These are phyloP conservation scores for Tortrix viridana DNA, from an alignment of 2,888 invertebrate genomes.

Conservation along the genomic window DNA sequence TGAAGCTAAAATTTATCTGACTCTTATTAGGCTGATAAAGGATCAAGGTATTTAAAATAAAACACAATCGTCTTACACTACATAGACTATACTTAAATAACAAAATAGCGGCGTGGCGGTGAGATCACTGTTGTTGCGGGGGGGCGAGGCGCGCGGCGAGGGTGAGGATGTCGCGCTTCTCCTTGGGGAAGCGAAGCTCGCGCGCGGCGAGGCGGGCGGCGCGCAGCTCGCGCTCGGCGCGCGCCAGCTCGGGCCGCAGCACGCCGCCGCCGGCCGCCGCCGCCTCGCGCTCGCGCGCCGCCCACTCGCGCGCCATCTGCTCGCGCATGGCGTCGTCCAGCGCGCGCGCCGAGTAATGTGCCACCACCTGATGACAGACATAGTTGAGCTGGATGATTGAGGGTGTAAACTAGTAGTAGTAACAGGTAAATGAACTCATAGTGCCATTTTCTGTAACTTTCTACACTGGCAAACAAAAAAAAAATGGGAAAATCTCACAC, in stretches of 20 bases:
- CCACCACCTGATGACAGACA: conserved; percentile 78
- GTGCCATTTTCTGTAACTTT: too few species aligned
- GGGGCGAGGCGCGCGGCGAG: conserved; percentile 93
- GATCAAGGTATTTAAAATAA: conserved; percentile 51
- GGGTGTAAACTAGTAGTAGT: too few species aligned
- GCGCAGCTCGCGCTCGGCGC: conserved; percentile 93
- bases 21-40: neutral
- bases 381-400: too few species aligned
- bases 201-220: conserved; percentile 94
- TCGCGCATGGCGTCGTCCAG: conserved; percentile 98
- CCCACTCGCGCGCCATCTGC: conserved; percentile 98
- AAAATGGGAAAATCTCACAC: too few species aligned
- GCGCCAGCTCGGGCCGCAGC: conserved; percentile 90
- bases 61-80: conserved; percentile 67
- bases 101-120: conserved; percentile 58
- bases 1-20: too few species aligned
- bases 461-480: neutral
- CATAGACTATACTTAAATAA: conserved; percentile 74
- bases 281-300: conserved; percentile 86
- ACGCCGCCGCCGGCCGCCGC: conserved; percentile 81
- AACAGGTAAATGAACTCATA: too few species aligned
- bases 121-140: conserved; percentile 78
- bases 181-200: conserved; percentile 96
- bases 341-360: conserved; percentile 96
- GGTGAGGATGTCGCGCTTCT: conserved; percentile 96